phyloP scores from a whole-genome alignment of 2,888 invertebrate genomes.

The Meandrusa payeni region DNA sequence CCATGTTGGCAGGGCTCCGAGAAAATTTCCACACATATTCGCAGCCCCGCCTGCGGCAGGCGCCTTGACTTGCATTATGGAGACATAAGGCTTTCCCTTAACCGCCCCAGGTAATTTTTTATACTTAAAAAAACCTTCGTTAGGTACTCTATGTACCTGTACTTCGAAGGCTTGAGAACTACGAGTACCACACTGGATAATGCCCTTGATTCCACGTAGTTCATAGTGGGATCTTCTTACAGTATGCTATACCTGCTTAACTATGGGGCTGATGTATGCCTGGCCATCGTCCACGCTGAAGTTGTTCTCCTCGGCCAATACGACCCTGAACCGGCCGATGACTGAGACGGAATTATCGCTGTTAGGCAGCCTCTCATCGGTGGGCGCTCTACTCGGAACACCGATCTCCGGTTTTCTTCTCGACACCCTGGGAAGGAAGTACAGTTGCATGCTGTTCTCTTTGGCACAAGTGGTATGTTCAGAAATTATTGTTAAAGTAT shows the following conservation, averaged over 20 bases:
- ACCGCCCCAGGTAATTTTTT: too few relatives aligned
- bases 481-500: background rate
- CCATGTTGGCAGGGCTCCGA: too few relatives aligned
- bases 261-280: slow-evolving; percentile 31
- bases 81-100: too few relatives aligned
- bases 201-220: too few relatives aligned
- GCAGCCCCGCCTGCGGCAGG: too few relatives aligned
- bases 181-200: too few relatives aligned
- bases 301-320: slow-evolving; percentile 33
- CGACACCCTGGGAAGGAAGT: slow-evolving; percentile 35
- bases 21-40: too few relatives aligned
- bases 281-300: slow-evolving; percentile 36
- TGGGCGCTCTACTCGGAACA: slow-evolving; percentile 33
- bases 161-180: too few relatives aligned
- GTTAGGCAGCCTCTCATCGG: slow-evolving; percentile 33
- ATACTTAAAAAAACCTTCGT: too few relatives aligned
- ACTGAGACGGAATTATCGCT: slow-evolving; percentile 32
- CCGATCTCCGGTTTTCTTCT: slow-evolving; percentile 32
- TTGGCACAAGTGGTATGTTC: slow-evolving; percentile 30
- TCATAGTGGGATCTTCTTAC: too few relatives aligned
- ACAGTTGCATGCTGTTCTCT: slow-evolving; percentile 30
- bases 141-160: too few relatives aligned
- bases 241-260: slow-evolving; percentile 34
- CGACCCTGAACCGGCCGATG: slow-evolving; percentile 35
- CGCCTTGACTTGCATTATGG: too few relatives aligned